Evolutionary conservation across 2,888 invertebrate species (phyloP).

Genomic region (Micropterix aruncella): DNA sequence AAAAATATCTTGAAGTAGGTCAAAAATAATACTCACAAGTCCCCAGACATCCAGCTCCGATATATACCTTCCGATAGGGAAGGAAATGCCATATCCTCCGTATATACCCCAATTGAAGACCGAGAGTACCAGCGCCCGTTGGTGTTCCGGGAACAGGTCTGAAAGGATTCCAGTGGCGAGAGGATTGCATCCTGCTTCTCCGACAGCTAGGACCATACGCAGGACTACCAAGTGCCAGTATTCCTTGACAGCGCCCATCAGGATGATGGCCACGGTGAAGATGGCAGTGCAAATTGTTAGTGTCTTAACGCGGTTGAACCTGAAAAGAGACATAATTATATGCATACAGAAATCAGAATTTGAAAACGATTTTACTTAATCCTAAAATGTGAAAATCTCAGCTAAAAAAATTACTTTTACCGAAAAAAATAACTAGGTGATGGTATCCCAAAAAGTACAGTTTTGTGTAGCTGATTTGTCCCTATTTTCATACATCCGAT

Average conservation of each 20-base stretch:
- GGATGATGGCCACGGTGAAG: conserved; percentile 67
- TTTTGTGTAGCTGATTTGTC: no score
- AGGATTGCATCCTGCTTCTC: conserved; percentile 81
- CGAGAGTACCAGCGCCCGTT: conserved; percentile 78
- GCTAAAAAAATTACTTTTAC: no score
- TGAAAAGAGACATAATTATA: conserved; percentile 41
- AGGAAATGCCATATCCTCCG: conserved; percentile 85
- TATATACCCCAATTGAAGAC: conserved; percentile 95
- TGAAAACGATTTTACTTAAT: no score
- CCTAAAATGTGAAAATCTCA: no score
- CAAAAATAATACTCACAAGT: conserved; percentile 36
- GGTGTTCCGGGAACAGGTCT: conserved; percentile 66
- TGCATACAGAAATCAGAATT: no score
- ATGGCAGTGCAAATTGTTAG: conserved; percentile 64
- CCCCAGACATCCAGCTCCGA: conserved; percentile 61
- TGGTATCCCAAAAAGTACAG: no score
- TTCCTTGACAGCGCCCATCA: conserved; percentile 73
- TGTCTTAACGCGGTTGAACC: conserved; percentile 58
- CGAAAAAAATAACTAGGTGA: no score
- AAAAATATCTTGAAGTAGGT: background rate
- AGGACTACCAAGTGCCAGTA: conserved; percentile 86
- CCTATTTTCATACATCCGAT: no score
- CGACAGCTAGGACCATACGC: conserved; percentile 76
- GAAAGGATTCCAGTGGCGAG: conserved; percentile 72
- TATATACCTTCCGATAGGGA: conserved; percentile 79